Evolutionary conservation across 2,888 invertebrate species (phyloP).

Genomic region (Ormyrus pomaceus): DNA sequence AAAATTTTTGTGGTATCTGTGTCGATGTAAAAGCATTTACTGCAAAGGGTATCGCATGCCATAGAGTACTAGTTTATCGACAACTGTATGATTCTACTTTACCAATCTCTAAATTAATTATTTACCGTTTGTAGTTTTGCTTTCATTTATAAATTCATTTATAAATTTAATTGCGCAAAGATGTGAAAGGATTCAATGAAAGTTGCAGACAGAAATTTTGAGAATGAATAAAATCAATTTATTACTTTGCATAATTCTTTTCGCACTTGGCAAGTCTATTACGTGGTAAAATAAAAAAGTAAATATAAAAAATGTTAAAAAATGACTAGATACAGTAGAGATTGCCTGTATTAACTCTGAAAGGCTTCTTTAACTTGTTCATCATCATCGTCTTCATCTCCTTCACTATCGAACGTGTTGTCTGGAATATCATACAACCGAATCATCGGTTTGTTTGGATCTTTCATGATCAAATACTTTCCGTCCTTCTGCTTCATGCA

Average conservation of each 20-base stretch:
- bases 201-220: no score
- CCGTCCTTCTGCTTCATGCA: conserved; percentile 98
- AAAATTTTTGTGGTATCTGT: no score
- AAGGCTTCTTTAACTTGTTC: conserved; percentile 73
- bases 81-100: no score
- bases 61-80: no score
- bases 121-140: no score
- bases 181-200: no score
- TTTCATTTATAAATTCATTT: no score
- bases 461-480: conserved; percentile 98
- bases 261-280: conserved; percentile 6
- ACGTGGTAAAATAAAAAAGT: conserved; percentile 15
- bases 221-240: conserved; percentile 14
- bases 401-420: conserved; percentile 98
- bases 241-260: conserved; percentile 29
- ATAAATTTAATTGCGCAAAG: no score
- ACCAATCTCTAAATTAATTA: no score
- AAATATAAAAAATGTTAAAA: conserved; percentile 32
- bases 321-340: conserved; percentile 2
- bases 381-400: conserved; percentile 89
- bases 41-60: no score
- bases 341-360: conserved; percentile 65
- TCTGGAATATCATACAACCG: conserved; percentile 98
- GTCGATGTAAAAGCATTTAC: no score
- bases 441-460: conserved; percentile 98